Base-by-base conservation (phyloP, 2,797 vertebrate species). In the Steatocranus sp. region DNA sequence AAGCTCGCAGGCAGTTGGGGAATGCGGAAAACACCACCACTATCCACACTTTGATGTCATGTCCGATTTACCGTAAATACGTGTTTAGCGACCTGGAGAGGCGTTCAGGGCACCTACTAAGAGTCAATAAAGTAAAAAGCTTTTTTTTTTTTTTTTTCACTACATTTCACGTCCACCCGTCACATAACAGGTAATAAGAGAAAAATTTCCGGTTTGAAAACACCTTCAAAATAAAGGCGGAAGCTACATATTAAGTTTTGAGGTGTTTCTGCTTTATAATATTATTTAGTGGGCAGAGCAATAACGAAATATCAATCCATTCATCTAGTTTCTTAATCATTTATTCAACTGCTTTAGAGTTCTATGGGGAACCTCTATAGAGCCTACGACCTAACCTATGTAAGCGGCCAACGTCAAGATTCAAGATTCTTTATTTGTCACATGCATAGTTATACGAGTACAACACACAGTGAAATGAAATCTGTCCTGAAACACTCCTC, bases 11-110 rank as follows among this genome's bases (percentile, higher is more conserved):
- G 18, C 20, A 27, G 48, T 17, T 9, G 53, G 8, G 23, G 80
- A 89, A 89, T 87, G 87, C 87, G 89, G 89, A 91, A 89, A 81
- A 84, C 43, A 30, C n/a, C 43, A 15, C 14, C 12, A 43, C 38
- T 27, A 70, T 2, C 9, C 18, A 36, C 76, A 61, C 32, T 30
- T 63, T 77, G 83, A 83, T 79, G 89, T 89, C 84, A 82, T 81
- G 86, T 91, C 87, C 86, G 85, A 84, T 18, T 82, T 75, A 75
- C 75, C 25, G 63, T 80, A 51, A 75, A 51, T 50, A 32, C 53
- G 7, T 32, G 66, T 63, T 73, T 9, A 23, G 70, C 20, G 41
- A 78, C 77, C 68, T 73, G 51, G 15, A 27, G 81, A 32, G 83
- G 58, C 68, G 82, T 83, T 80, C 56, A 78, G 2, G 27, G 41